A percentile compares a stretch with the other conserved stretches of the same genome.
These are phyloP conservation scores for Penaeus indicus DNA, from an alignment of 1,140 invertebrate genomes.

Conservation along the genomic window DNA sequence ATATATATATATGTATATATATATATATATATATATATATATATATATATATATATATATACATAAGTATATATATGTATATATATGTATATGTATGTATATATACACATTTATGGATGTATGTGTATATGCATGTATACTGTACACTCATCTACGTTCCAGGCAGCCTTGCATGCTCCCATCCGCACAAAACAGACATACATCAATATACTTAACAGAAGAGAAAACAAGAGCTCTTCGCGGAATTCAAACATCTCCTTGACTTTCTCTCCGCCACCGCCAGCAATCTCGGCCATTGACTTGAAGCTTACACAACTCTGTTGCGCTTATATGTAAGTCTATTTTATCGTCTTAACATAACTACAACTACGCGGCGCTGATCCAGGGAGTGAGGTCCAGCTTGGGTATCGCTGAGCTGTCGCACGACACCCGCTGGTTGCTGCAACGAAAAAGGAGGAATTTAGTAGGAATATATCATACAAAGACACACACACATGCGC, in stretches of 20 bases:
- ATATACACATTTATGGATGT: not conserved
- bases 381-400: conserved; percentile 55
- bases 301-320: not conserved
- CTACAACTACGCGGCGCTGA: conserved; percentile 26
- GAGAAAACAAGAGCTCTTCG: too few relatives aligned
- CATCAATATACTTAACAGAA: too few relatives aligned
- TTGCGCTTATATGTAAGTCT: not conserved
- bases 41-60: conserved; percentile 3
- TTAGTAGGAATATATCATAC: not conserved
- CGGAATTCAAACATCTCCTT: too few relatives aligned
- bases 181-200: too few relatives aligned
- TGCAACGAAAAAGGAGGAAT: conserved; percentile 4
- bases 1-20: too few relatives aligned
- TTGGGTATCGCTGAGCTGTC: conserved; percentile 50
- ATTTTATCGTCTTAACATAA: not conserved
- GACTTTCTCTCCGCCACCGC: too few relatives aligned
- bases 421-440: conserved; percentile 59
- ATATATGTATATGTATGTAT: not conserved
- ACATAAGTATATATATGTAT: not conserved
- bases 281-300: too few relatives aligned
- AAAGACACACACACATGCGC: not conserved
- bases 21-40: not conserved
- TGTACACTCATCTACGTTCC: too few relatives aligned
- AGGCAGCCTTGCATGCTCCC: not conserved
- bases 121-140: conserved; percentile 2